Evolutionary conservation across 2,113 vertebrate species (phyloP), one percentile per base, ranked within the genome.

Genomic region (Semnornis frantzii): DNA sequence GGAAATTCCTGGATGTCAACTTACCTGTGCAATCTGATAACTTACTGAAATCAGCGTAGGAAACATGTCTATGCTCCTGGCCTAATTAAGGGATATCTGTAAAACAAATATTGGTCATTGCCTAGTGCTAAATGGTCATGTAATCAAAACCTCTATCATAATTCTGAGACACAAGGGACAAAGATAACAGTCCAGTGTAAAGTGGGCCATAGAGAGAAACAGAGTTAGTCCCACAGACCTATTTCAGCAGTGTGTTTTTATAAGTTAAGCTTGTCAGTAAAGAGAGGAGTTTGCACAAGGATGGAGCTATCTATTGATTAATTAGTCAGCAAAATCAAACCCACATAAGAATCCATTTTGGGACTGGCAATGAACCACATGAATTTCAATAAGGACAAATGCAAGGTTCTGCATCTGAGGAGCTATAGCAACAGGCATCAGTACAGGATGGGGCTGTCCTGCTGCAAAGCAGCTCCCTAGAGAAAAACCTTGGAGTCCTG

Each of bases 1-100:
- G 33, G 37, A 89, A 93, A 81, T 81, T 93, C 66, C 27, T 84
- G 59, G 70, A 89, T 93, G 95, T 95, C 82, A 93, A 18, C 96
- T 92, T 96, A 95, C 92, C 79, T 96, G 65, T 77, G 58, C 52
- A 82, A 96, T 93, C 93, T 93, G 94, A 89, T 94, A 94, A 78
- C 30, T 70, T 77, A 77, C 34, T 57, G 63, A 92, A 95, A 95
- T 87, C 73, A 64, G 18, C 80, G 64, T 81, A 90, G 83, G 64
- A 96, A 95, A 90, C 0, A 0, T 82, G 58, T 89, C 69, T 65
- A 34, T 86, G 30, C 33, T 92, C 30, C 84, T 81, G 60, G 76
- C 18, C 70, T 82, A 86, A 91, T 87, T 91, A 94, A 42, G 31
- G 92, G 34, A 10, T 77, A 89, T 89, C 58, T 77, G 70, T 82